These are phyloP conservation scores for Calliphora vicina DNA, from an alignment of 1,140 invertebrate species.

Conservation along the genomic window DNA sequence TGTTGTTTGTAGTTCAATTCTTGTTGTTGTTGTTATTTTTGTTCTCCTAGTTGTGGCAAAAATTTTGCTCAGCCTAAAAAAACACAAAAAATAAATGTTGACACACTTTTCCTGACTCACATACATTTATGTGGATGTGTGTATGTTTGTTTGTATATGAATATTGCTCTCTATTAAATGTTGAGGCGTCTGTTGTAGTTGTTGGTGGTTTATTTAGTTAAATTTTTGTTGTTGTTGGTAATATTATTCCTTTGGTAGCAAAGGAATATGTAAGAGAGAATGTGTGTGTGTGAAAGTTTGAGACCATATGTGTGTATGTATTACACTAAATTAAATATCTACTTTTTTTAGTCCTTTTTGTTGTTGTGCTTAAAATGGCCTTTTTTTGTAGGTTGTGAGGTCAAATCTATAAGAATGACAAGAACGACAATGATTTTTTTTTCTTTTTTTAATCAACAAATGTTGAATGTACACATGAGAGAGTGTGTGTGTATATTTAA, in stretches of 20 bases:
- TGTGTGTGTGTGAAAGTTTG: no score
- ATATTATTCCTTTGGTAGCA: no score
- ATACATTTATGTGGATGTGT: not conserved
- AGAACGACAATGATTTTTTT: not conserved
- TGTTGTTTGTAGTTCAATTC: not conserved
- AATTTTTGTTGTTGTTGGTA: no score
- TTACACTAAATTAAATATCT: slow-evolving; percentile 20
- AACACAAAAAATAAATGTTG: slow-evolving; percentile 22
- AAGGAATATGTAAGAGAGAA: no score
- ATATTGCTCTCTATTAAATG: no score
- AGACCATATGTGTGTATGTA: not conserved
- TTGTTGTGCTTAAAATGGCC: not conserved
- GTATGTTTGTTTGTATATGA: not conserved
- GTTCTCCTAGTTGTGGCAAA: not conserved
- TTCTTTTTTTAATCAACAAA: slow-evolving; percentile 3
- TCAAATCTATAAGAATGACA: slow-evolving; percentile 23
- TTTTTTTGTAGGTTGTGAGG: slow-evolving; percentile 28
- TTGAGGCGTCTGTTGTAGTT: no score
- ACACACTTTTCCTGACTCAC: slow-evolving; percentile 18
- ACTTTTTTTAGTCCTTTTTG: slow-evolving; percentile 25
- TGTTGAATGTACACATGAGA: not conserved
- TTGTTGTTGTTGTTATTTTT: not conserved
- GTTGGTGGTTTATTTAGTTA: no score
- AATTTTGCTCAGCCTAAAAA: not conserved
- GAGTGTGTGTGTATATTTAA: not conserved